These are phyloP conservation scores for Manis javanica DNA, from an alignment of 2,797 vertebrate genomes.

Conservation along the genomic window DNA sequence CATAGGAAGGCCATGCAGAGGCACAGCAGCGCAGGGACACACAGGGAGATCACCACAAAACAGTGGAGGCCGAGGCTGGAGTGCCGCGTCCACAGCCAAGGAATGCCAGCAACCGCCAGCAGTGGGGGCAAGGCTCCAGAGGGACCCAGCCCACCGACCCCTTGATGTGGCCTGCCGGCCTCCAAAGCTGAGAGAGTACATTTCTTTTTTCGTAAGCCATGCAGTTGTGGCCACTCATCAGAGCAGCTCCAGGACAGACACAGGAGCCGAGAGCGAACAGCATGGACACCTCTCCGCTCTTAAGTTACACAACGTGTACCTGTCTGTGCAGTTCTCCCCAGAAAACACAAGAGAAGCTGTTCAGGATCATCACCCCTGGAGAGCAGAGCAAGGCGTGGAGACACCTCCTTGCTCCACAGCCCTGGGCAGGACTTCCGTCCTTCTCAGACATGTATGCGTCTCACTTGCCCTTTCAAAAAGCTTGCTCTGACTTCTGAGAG, in stretches of 20 bases:
- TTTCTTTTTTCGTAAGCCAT: too few relatives aligned
- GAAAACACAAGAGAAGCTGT: not conserved
- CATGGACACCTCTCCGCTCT: too few relatives aligned
- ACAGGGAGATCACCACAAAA: accelerated
- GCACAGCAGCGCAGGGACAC: not conserved
- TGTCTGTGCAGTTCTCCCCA: not conserved
- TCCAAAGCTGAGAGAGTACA: too few relatives aligned
- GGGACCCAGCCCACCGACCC: not conserved
- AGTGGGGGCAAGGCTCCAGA: not conserved
- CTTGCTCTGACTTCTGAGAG: not conserved
- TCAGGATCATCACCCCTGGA: too few relatives aligned
- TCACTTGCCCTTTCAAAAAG: not conserved
- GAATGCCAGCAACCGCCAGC: not conserved
- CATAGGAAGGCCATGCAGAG: not conserved
- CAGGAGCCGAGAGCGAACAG: not conserved
- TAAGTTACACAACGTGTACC: too few relatives aligned
- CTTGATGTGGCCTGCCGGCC: not conserved
- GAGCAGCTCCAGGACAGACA: not conserved
- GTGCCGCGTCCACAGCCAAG: accelerated
- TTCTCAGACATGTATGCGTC: accelerated
- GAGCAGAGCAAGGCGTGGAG: not conserved
- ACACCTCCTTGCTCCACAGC: too few relatives aligned
- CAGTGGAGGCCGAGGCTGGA: accelerated
- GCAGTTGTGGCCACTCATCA: not conserved
- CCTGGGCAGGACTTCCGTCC: not conserved